Evolutionary conservation across 2,888 invertebrate species (phyloP).

Genomic region (Campoplex capitator): DNA sequence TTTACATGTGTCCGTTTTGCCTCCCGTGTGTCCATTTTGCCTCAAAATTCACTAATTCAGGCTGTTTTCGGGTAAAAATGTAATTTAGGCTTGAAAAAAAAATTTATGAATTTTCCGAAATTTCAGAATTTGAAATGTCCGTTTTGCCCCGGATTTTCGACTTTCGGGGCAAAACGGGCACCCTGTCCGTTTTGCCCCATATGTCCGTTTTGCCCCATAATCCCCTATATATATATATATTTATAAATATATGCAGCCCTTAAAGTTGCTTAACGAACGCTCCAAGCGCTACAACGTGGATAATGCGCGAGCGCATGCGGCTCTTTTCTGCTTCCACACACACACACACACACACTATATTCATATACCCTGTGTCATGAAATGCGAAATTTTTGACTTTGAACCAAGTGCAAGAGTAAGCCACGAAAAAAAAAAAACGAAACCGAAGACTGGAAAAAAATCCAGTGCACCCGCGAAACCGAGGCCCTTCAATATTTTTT

Average conservation of each 20-base stretch:
- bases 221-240: slow-evolving; percentile 18
- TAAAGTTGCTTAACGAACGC: slow-evolving; percentile 69
- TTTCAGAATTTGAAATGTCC: too few species aligned
- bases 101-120: too few species aligned
- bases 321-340: slow-evolving; percentile 42
- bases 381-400: slow-evolving; percentile 57
- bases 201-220: too few species aligned
- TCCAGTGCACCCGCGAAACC: slow-evolving; percentile 30
- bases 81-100: too few species aligned
- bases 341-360: slow-evolving; percentile 16
- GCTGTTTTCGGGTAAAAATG: too few species aligned
- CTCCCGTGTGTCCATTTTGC: too few species aligned
- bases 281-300: slow-evolving; percentile 47
- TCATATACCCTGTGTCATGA: slow-evolving; percentile 47
- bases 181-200: too few species aligned
- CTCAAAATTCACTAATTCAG: too few species aligned
- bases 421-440: not conserved
- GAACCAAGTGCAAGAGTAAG: slow-evolving; percentile 25
- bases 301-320: slow-evolving; percentile 30
- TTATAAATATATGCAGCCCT: slow-evolving; percentile 33
- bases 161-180: too few species aligned
- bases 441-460: not conserved
- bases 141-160: too few species aligned
- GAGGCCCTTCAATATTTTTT: slow-evolving; percentile 49
- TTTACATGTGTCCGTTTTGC: too few species aligned